Conservation (phyloP, 2,888 invertebrate genomes). For the Calephelis perditalis region DNA sequence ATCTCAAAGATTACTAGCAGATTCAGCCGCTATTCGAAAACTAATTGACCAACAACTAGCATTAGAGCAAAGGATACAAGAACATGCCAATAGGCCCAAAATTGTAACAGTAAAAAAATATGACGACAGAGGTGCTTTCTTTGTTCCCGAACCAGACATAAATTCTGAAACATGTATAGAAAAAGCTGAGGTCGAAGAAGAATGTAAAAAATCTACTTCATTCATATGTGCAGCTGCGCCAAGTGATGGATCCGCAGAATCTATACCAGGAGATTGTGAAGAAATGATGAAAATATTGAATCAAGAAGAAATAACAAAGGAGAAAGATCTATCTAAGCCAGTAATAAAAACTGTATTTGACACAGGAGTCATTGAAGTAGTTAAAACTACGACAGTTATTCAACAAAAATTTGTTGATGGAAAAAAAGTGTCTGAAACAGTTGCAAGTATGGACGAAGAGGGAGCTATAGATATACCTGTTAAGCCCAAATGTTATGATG, state of each 20-base stretch:
- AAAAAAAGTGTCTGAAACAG: conserved; percentile 66
- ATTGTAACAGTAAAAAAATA: conserved; percentile 67
- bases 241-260: conserved; percentile 70
- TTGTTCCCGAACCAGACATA: conserved; percentile 59
- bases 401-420: conserved; percentile 70
- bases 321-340: conserved; percentile 33
- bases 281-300: conserved; percentile 78
- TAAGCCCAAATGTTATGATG: conserved; percentile 53
- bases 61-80: conserved; percentile 59
- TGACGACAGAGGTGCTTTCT: conserved; percentile 69
- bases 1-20: conserved; percentile 65
- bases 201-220: conserved; percentile 59
- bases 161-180: conserved; percentile 33
- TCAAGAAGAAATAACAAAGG: conserved; percentile 67
- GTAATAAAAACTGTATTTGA: conserved; percentile 51
- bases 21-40: conserved; percentile 68
- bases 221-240: conserved; percentile 70
- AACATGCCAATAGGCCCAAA: conserved; percentile 50
- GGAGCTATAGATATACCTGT: conserved; percentile 69
- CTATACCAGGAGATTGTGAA: conserved; percentile 79
- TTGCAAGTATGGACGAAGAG: conserved; percentile 58
- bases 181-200: conserved; percentile 54
- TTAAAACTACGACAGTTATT: conserved; percentile 65
- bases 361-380: conserved; percentile 59
- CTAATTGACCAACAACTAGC: conserved; percentile 72